These are phyloP conservation scores for Dyspetes luteomarginatus DNA, from an alignment of 2,888 invertebrate genomes.

Conservation along the genomic window DNA sequence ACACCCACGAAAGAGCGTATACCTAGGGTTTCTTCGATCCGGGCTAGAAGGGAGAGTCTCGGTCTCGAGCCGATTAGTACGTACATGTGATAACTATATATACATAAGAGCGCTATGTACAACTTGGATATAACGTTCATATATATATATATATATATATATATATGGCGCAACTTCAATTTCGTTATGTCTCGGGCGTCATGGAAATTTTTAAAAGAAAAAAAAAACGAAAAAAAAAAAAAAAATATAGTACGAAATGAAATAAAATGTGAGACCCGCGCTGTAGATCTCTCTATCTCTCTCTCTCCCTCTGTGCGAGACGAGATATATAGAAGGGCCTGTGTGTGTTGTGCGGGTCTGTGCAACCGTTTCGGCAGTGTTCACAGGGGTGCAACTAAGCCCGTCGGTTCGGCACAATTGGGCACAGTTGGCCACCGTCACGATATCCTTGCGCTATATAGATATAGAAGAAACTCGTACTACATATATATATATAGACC, in stretches of 20 bases:
- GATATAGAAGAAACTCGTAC: neutral
- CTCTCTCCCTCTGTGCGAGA: neutral
- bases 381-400: constrained; percentile 56
- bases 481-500: neutral
- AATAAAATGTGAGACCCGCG: constrained; percentile 32
- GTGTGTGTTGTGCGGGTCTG: constrained; percentile 32
- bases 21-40: constrained; percentile 62
- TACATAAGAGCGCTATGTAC: constrained; percentile 15
- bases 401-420: constrained; percentile 58
- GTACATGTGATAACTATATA: constrained; percentile 31
- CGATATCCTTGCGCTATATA: constrained; percentile 40
- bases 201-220: constrained; percentile 11
- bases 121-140: neutral
- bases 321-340: constrained; percentile 20
- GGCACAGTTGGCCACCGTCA: constrained; percentile 58
- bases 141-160: too few relatives aligned
- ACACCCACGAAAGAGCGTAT: constrained; percentile 39
- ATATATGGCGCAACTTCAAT: neutral
- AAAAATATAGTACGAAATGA: neutral
- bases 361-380: constrained; percentile 45
- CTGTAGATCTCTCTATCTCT: constrained; percentile 1
- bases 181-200: neutral
- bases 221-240: neutral
- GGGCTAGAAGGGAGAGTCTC: constrained; percentile 33
- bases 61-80: constrained; percentile 52